Evolutionary conservation across 1,140 invertebrate genomes (phyloP), one percentile per base, ranked within the genome.

Genomic region (Ridgeia piscesae): DNA sequence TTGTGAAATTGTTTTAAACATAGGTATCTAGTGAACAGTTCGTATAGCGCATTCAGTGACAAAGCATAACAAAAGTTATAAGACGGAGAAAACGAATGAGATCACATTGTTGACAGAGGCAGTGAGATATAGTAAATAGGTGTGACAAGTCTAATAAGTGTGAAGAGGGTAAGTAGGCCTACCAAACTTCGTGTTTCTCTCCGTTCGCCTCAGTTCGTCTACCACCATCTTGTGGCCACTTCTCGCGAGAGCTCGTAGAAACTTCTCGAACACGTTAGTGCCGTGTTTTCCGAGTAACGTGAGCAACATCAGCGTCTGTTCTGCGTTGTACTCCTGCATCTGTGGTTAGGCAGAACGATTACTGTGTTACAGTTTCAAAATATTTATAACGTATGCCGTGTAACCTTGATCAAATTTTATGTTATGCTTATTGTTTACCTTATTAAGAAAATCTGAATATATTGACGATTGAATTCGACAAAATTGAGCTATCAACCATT

Each of bases 251-350:
- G 48, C 48, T 33, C 48, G 11, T 17, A 91, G 34, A 48, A 91
- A 91, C 91, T 91, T 91, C 33, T 91, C 42, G 91, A 42, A 91
- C 42, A 91, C 91, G 31, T 91, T 48, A 42, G 34, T 48, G 42
- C 91, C 91, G 34, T 91, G 91, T 58, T 91, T 34, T 6, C 91
- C 91, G 11, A 91, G 91, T 35, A 91, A 35, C 33, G 91, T 33
- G 1, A 91, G 91, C 34, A 91, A 42, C 42, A 35, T 48, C 33
- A 91, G 8, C 34, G 33, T 91, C 35, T 48, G 91, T n/a, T 91
- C 91, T 4, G 27, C 9, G 42, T 34, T 33, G 48, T 42, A 91
- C 11, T 21, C 11, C 42, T 91, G 42, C 9, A 34, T 48, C 91
- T 91, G 48, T 35, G 34, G 14, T 42, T 33, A 34, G 8, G 42